Percentiles rank a stretch among this genome's conserved stretches.
Conservation (phyloP, 2,888 invertebrate genomes). For the Choreutis nemorana region DNA sequence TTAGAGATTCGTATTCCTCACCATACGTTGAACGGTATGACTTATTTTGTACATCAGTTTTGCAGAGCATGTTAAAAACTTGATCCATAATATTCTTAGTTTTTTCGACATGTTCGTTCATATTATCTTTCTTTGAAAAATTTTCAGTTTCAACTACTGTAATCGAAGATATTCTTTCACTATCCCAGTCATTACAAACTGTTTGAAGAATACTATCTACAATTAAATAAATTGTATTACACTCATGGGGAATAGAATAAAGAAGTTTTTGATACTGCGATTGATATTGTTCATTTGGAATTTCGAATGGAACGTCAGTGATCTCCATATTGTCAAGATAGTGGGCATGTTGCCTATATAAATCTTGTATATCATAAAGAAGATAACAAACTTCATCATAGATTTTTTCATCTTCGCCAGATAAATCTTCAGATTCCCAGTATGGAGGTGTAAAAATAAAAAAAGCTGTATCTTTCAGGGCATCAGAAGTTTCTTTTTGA, state of each 20-base stretch:
- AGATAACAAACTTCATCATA: slow-evolving; percentile 60
- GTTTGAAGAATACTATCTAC: slow-evolving; percentile 37
- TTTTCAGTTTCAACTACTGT: no score
- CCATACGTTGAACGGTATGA: slow-evolving; percentile 41
- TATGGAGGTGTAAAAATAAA: slow-evolving; percentile 48
- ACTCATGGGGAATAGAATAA: slow-evolving; percentile 36
- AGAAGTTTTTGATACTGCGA: slow-evolving; percentile 25
- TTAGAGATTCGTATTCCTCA: slow-evolving; percentile 39
- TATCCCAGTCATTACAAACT: slow-evolving; percentile 19
- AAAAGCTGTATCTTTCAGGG: slow-evolving; percentile 48
- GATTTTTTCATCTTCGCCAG: slow-evolving; percentile 39
- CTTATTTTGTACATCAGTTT: slow-evolving; percentile 29
- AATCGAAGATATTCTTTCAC: no score
- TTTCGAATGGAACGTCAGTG: slow-evolving; percentile 28
- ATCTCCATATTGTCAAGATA: slow-evolving; percentile 56
- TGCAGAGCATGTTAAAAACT: slow-evolving; percentile 35
- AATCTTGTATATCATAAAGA: slow-evolving; percentile 62
- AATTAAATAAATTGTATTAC: slow-evolving; percentile 36
- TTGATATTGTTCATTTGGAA: slow-evolving; percentile 14
- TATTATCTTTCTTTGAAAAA: no score
- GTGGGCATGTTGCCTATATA: slow-evolving; percentile 47
- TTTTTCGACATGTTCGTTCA: slow-evolving; percentile 18
- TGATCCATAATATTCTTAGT: slow-evolving; percentile 32
- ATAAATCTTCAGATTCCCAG: slow-evolving; percentile 27
- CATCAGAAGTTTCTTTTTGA: slow-evolving; percentile 24